phyloP scores from a whole-genome alignment of 2,888 invertebrate genomes.

The Synergus gifuensis region DNA sequence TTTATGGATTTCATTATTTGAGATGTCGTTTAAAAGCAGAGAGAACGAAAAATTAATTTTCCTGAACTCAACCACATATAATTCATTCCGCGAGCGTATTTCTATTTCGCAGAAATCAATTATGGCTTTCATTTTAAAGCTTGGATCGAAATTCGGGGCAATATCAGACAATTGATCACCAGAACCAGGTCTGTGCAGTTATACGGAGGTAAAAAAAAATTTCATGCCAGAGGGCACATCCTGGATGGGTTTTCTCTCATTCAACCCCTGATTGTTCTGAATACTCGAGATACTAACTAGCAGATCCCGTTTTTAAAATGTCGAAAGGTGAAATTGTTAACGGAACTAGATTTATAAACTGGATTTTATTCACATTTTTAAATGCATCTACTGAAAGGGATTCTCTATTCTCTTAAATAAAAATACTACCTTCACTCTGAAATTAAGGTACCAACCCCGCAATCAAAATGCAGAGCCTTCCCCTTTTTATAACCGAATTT shows the following conservation, averaged over 20 bases:
- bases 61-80: not conserved
- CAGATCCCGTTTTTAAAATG: not conserved
- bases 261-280: not conserved
- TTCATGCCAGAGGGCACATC: not conserved
- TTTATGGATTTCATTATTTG: no score
- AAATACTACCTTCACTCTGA: no score
- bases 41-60: constrained; percentile 23
- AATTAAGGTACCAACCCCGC: no score
- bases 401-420: no score
- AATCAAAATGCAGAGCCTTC: no score
- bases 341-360: not conserved
- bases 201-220: not conserved
- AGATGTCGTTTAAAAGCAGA: no score
- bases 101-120: constrained; percentile 20
- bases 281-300: not conserved
- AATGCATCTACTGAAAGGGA: not conserved
- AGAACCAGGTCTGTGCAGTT: not conserved
- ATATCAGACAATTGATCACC: not conserved
- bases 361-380: not conserved
- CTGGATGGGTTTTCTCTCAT: not conserved
- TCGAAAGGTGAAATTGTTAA: not conserved
- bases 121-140: constrained; percentile 31
- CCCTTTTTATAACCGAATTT: not conserved
- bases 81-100: constrained; percentile 23
- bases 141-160: constrained; percentile 10